Percentiles rank a stretch among this genome's conserved stretches.
Conservation (phyloP, 2,113 vertebrate species). For the Gobius niger region DNA sequence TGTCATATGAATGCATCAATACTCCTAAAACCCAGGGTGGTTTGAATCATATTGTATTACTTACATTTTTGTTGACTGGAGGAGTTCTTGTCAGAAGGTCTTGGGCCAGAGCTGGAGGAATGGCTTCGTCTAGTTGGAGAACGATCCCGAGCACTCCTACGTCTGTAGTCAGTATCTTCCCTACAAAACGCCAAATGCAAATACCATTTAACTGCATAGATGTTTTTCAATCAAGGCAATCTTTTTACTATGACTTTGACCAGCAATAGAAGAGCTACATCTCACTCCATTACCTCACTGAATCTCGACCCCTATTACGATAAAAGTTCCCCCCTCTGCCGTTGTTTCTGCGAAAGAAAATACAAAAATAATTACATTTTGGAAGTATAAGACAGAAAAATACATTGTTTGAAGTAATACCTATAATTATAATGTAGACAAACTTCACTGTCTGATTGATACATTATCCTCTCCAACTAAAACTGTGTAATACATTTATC, state of each 20-base stretch:
- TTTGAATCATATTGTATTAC: neutral
- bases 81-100: neutral
- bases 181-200: neutral
- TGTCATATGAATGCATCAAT: too few species aligned
- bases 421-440: too few species aligned
- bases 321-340: slow-evolving; percentile 35
- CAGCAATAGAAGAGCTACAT: slow-evolving; percentile 11
- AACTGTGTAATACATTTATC: too few species aligned
- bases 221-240: neutral
- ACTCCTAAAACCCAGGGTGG: too few species aligned
- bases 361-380: neutral
- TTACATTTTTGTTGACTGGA: slow-evolving; percentile 1
- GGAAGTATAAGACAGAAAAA: neutral
- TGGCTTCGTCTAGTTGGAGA: neutral
- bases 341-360: slow-evolving; percentile 45
- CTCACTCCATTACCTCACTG: slow-evolving; percentile 15
- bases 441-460: too few species aligned
- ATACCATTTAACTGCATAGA: neutral
- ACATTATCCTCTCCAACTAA: too few species aligned
- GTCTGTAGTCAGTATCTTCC: neutral
- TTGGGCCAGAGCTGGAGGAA: neutral
- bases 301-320: slow-evolving; percentile 46
- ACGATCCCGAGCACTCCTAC: neutral
- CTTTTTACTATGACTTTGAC: neutral
- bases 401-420: too few species aligned